These are phyloP conservation scores for Crenichthys baileyi DNA, from an alignment of 2,797 vertebrate species.

Conservation along the genomic window DNA sequence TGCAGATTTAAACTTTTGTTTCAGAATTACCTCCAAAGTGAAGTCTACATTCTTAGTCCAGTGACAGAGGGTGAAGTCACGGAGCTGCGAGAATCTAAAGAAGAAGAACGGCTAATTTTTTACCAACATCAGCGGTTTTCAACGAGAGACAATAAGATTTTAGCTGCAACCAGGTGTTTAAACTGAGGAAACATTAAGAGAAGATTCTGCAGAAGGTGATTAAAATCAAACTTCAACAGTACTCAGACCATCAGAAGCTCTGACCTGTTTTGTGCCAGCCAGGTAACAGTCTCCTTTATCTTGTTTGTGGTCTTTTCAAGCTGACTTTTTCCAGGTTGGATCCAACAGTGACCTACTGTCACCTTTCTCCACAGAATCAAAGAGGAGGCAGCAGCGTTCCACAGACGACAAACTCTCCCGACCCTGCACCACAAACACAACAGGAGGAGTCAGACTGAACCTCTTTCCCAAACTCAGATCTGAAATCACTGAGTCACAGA, in stretches of 20 bases:
- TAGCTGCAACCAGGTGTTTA: too few species aligned
- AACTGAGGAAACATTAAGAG: too few species aligned
- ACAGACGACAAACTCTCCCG: constrained; percentile 86
- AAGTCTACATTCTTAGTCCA: constrained; percentile 84
- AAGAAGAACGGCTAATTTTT: background rate
- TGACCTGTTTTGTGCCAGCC: constrained; percentile 86
- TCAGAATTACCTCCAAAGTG: constrained; percentile 79
- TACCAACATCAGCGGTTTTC: background rate
- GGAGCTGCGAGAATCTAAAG: constrained; percentile 85
- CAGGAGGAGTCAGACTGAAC: background rate
- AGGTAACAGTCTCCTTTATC: constrained; percentile 81
- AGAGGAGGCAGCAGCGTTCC: constrained; percentile 86
- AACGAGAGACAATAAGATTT: background rate
- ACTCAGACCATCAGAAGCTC: constrained; percentile 3
- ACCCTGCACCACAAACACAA: constrained; percentile 66
- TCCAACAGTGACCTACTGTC: constrained; percentile 82
- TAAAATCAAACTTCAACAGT: background rate
- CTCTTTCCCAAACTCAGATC: background rate
- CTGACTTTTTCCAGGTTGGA: constrained; percentile 77
- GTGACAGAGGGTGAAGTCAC: constrained; percentile 86
- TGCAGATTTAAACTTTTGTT: background rate
- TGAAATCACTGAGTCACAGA: background rate
- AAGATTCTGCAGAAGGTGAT: background rate
- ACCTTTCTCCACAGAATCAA: constrained; percentile 84
- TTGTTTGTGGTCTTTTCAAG: constrained; percentile 73